Evolutionary conservation across 2,113 vertebrate species (phyloP).

Genomic region (Archocentrus centrarchus): DNA sequence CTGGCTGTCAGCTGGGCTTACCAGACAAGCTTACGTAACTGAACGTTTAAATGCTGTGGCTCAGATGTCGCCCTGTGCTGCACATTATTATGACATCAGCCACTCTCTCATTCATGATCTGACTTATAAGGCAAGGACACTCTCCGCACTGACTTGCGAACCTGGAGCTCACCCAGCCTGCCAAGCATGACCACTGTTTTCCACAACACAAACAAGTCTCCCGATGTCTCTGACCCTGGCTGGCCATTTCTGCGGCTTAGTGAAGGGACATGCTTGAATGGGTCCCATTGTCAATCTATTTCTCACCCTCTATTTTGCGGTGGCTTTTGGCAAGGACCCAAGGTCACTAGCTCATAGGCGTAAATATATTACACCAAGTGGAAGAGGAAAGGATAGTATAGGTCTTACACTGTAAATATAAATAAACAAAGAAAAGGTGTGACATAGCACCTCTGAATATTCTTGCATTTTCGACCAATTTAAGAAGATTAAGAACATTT

Average conservation of each 20-base stretch:
- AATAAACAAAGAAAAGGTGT: slow-evolving; percentile 43
- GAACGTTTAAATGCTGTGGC: slow-evolving; percentile 16
- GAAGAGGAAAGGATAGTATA: slow-evolving; percentile 22
- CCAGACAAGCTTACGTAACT: slow-evolving; percentile 42
- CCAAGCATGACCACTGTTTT: slow-evolving; percentile 75
- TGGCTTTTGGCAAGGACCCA: slow-evolving; percentile 69
- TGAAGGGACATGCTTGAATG: slow-evolving; percentile 68
- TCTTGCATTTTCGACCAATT: not conserved
- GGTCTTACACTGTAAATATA: slow-evolving; percentile 46
- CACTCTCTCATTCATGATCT: slow-evolving; percentile 74
- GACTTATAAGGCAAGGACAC: slow-evolving; percentile 75
- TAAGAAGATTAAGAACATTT: not conserved
- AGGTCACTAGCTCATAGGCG: slow-evolving; percentile 64
- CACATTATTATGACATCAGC: slow-evolving; percentile 64
- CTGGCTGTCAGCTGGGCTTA: slow-evolving; percentile 36
- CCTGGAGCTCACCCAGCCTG: slow-evolving; percentile 42
- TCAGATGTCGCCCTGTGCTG: slow-evolving; percentile 50
- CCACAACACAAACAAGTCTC: slow-evolving; percentile 77
- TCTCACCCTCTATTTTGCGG: slow-evolving; percentile 79
- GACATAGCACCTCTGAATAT: not conserved
- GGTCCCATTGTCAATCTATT: slow-evolving; percentile 78
- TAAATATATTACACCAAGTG: slow-evolving; percentile 72
- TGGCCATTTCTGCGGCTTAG: slow-evolving; percentile 59
- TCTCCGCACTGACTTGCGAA: slow-evolving; percentile 50
- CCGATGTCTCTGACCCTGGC: slow-evolving; percentile 55